These are phyloP conservation scores for Euplagia quadripunctaria DNA, from an alignment of 2,888 invertebrate genomes.

Conservation along the genomic window DNA sequence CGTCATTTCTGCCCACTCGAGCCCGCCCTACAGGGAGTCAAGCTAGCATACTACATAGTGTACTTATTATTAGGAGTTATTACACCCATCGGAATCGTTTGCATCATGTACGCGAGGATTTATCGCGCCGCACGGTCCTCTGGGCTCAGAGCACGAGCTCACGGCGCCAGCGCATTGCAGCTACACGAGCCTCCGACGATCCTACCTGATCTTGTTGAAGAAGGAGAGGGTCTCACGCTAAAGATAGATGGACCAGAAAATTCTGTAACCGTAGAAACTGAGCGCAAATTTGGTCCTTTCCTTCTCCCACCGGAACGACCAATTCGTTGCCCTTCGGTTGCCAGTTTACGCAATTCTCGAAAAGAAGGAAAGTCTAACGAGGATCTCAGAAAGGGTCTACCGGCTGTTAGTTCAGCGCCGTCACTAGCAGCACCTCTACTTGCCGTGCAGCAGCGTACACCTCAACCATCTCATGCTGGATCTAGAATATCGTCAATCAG, in stretches of 20 bases:
- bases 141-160: conserved; percentile 82
- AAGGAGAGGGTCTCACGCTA: conserved; percentile 80
- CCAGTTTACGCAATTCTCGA: conserved; percentile 77
- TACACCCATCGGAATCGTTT: conserved; percentile 88
- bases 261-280: conserved; percentile 59
- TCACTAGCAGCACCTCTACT: conserved; percentile 78
- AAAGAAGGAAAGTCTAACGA: conserved; percentile 79
- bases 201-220: conserved; percentile 78
- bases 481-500: conserved; percentile 92
- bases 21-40: conserved; percentile 68
- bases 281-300: conserved; percentile 80
- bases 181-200: conserved; percentile 79
- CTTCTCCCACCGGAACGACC: conserved; percentile 80
- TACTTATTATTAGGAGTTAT: conserved; percentile 76
- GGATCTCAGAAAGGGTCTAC: conserved; percentile 75
- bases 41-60: conserved; percentile 74
- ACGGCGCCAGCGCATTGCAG: conserved; percentile 85
- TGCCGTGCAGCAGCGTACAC: conserved; percentile 71
- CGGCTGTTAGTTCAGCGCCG: conserved; percentile 86
- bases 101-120: conserved; percentile 92
- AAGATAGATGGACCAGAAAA: conserved; percentile 77
- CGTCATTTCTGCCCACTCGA: conserved; percentile 71
- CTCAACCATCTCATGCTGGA: conserved; percentile 80
- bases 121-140: conserved; percentile 93
- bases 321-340: conserved; percentile 80